Evolutionary conservation across 1,140 invertebrate genomes (phyloP), one percentile per base, ranked within the genome.

Genomic region (Drosophila seguyi): DNA sequence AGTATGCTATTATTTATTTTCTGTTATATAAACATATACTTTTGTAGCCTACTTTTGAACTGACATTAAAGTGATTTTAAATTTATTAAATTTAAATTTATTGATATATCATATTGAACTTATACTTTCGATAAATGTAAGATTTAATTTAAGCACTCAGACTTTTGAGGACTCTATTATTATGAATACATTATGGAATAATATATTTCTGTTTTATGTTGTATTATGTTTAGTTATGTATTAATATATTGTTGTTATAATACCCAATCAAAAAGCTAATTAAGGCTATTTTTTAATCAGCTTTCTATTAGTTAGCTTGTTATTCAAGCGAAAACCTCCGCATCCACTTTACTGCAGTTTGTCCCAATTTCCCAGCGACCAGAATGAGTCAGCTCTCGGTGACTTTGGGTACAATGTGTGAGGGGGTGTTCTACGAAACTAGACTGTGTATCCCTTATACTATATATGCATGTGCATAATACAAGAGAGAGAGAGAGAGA

Each of bases 351-450:
- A 8, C 25, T 55, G 22, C 47, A n/a, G 36, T 41, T 63, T 38
- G 27, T 36, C 61, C 55, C 34, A 31, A 63, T 42, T 59, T 63
- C 53, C 18, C 27, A 27, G 18, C 36, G 25, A 63, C 36, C 27
- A 41, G 27, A 59, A 42, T 63, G 61, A 63, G 55, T 63, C 61
- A 48, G 16, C 44, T 31, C 27, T 53, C 29, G n/a, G 48, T n/a
- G 39, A 63, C 76, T 62, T 38, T n/a, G 42, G 45, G 38, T 59
- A 76, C 72, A 55, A 63, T 45, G 65, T 68, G 66, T 16, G 50
- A 7, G 6, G 18, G 45, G n/a, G n/a, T 55, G 31, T n/a, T 13
- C 11, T 14, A 3, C 34, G 13, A 41, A 14, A 27, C n/a, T n/a
- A 8, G 14, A 27, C 29, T 11, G 29, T 31, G 10, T 31, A 10